Evolutionary conservation across 2,888 invertebrate species (phyloP).

Genomic region (Hoplodrina ambigua): DNA sequence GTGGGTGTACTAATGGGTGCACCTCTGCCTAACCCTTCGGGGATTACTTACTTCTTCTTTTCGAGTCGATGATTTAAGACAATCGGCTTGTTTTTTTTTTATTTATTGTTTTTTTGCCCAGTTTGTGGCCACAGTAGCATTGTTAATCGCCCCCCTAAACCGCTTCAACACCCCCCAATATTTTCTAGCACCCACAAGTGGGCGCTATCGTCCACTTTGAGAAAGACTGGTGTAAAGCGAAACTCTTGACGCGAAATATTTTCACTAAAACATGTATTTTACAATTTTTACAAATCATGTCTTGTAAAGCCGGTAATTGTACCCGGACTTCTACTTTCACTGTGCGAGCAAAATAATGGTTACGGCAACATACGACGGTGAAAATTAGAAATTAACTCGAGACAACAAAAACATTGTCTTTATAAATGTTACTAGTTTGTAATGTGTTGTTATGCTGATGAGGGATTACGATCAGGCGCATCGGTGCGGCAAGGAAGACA

Average conservation of each 20-base stretch:
- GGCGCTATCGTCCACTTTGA: too few relatives aligned
- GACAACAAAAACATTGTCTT: slow-evolving; percentile 66
- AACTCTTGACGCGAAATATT: slow-evolving; percentile 41
- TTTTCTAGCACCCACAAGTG: too few relatives aligned
- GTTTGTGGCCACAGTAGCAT: too few relatives aligned
- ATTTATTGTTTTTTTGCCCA: too few relatives aligned
- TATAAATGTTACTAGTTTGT: slow-evolving; percentile 43
- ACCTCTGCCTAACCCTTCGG: too few relatives aligned
- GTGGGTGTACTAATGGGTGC: too few relatives aligned
- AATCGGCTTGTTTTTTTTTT: too few relatives aligned
- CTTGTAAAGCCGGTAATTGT: slow-evolving; percentile 57
- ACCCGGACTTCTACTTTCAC: slow-evolving; percentile 76
- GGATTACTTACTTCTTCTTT: too few relatives aligned
- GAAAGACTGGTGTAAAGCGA: slow-evolving; percentile 19
- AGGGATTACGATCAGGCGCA: slow-evolving; percentile 26
- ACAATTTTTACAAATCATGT: slow-evolving; percentile 61
- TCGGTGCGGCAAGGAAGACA: slow-evolving; percentile 20
- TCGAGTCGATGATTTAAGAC: too few relatives aligned
- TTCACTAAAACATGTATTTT: slow-evolving; percentile 51
- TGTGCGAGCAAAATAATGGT: slow-evolving; percentile 77
- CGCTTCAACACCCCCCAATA: too few relatives aligned
- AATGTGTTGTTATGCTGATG: slow-evolving; percentile 43
- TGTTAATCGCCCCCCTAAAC: too few relatives aligned
- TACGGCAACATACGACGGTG: slow-evolving; percentile 77
- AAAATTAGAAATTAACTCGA: slow-evolving; percentile 81